Conservation (phyloP, 2,113 vertebrate genomes). For the Jacana jacana region DNA sequence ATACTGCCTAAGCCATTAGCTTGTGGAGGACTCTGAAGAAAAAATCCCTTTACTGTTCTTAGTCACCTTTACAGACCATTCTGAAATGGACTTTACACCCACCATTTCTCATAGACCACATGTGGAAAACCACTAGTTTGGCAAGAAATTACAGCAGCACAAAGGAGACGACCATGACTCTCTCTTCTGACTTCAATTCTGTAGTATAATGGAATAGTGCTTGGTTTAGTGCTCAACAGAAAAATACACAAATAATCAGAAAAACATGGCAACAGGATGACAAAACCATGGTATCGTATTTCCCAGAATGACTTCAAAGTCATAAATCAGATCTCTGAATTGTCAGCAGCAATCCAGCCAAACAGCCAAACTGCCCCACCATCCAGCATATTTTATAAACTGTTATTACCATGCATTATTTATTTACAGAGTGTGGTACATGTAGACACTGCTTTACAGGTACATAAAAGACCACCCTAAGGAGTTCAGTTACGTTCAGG, state of each 20-base stretch:
- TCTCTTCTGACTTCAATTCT: background rate
- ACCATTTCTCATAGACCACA: conserved; percentile 1
- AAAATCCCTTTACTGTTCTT: background rate
- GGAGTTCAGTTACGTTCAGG: background rate
- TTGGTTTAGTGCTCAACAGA: conserved; percentile 7
- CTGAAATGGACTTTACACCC: background rate
- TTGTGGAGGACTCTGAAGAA: background rate
- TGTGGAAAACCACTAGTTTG: conserved; percentile 22
- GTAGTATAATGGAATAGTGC: background rate
- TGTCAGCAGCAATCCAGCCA: conserved; percentile 13
- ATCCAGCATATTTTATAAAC: conserved; percentile 40
- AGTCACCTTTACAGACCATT: background rate
- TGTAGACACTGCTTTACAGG: conserved; percentile 49
- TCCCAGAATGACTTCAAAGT: conserved; percentile 44
- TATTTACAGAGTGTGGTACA: conserved; percentile 52
- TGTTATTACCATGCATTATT: conserved; percentile 28
- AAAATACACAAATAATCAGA: conserved; percentile 34
- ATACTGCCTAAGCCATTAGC: background rate
- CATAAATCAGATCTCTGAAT: conserved; percentile 15
- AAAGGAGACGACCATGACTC: background rate
- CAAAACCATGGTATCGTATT: background rate
- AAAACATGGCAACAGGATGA: conserved; percentile 35
- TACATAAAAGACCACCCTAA: conserved; percentile 38
- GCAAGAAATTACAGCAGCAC: background rate
- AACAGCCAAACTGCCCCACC: background rate